Evolutionary conservation across 2,113 vertebrate species (phyloP), one percentile per base, ranked within the genome.

Genomic region (Gila orcuttii): DNA sequence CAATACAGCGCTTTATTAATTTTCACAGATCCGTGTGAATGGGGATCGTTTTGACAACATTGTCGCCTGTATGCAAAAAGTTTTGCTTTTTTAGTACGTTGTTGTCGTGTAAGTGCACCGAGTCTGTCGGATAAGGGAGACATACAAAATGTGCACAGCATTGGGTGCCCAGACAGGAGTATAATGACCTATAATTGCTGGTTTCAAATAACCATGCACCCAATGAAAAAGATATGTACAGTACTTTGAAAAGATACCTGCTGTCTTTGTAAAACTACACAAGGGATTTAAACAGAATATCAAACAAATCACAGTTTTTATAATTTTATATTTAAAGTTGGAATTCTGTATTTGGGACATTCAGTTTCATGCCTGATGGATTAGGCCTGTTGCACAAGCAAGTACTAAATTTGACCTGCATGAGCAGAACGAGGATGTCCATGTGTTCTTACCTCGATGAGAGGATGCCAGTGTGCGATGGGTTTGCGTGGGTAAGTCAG

Each of bases 401-500:
- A 12, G 4, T 1, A 45, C 39, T 45, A 45, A n/a, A 74, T 13
- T 42, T n/a, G 36, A 73, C 11, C 71, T 55, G 42, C 13, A 17
- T 4, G 8, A 68, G 10, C 25, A 2, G 15, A 59, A 60, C 13
- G 2, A 71, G 10, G 83, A 45, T 74, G 2, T 74, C 13, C 4
- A 59, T 79, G 76, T 42, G 82, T 28, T 89, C 96, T 96, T 95
- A 99, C 98, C 98, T 99, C 98, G 42, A 96, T 94, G 3, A 99
- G 96, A 79, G 96, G 96, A 92, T 99, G 98, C 98, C 98, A 99
- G 92, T 98, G 98, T 88, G 98, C 98, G 6, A 99, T 97, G 89
- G 98, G 98, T 90, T 99, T 99, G 89, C 98, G 95, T 57, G 98
- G 98, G 81, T 98, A 99, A 0, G 96, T 98, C 21, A 99, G 91